phyloP scores from a whole-genome alignment of 2,113 vertebrate species.

The Deroptyus accipitrinus region DNA sequence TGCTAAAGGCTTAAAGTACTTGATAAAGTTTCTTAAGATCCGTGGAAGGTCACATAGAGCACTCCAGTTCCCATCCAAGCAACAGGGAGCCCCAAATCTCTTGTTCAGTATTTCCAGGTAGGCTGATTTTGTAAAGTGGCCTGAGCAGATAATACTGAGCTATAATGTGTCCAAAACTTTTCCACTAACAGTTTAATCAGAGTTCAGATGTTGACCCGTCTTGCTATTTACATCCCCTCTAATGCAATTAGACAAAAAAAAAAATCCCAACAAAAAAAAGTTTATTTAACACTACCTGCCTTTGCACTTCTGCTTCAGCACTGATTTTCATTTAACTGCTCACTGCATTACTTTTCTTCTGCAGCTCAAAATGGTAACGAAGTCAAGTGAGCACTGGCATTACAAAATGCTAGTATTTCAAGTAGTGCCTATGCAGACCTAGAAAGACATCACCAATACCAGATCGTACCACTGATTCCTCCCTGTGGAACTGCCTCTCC shows the following conservation, averaged over 20 bases:
- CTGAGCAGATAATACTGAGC: neutral
- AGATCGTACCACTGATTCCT: neutral
- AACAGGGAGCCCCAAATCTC: neutral
- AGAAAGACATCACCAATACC: neutral
- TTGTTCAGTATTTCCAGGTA: neutral
- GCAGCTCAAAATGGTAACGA: neutral
- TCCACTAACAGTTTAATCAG: neutral
- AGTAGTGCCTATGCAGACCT: fast-evolving
- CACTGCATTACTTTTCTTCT: neutral
- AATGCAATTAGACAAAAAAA: neutral
- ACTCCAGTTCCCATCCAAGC: neutral
- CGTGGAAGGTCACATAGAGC: neutral
- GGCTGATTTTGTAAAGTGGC: neutral
- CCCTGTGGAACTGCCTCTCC: neutral
- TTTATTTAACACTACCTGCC: neutral
- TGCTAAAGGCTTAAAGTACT: neutral
- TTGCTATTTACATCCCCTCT: neutral
- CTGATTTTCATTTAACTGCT: neutral
- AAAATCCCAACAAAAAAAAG: neutral
- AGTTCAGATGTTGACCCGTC: neutral
- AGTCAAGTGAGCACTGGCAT: neutral
- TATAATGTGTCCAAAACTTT: neutral
- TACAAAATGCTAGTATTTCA: neutral
- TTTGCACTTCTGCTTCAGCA: neutral
- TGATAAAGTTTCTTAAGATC: neutral